Evolutionary conservation across 2,888 invertebrate genomes (phyloP).

Genomic region (Scaptomyza reducta): DNA sequence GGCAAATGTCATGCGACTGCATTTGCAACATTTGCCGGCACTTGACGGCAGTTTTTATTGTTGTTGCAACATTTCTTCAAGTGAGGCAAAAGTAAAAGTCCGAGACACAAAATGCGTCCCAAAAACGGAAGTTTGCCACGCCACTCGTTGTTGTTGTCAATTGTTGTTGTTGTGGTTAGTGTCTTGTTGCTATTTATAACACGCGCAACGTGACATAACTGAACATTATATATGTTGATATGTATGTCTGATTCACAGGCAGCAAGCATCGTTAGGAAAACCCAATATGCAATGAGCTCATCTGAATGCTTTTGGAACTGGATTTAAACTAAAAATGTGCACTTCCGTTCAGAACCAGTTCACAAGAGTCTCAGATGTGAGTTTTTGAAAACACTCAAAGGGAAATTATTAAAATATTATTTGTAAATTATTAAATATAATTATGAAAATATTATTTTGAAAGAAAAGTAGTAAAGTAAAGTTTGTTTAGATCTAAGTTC

Average conservation of each 20-base stretch:
- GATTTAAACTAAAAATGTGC: neutral
- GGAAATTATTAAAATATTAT: too few species aligned
- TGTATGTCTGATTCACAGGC: conserved; percentile 48
- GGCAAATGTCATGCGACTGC: conserved; percentile 71
- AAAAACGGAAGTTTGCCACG: conserved; percentile 62
- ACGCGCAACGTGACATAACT: conserved; percentile 51
- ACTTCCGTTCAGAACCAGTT: conserved; percentile 44
- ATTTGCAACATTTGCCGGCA: conserved; percentile 42
- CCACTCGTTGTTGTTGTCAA: conserved; percentile 18
- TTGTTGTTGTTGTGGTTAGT: conserved; percentile 25
- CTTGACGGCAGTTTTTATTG: neutral
- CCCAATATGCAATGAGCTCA: conserved; percentile 52
- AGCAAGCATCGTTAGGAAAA: conserved; percentile 53
- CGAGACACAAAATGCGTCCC: conserved; percentile 19
- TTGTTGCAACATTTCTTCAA: conserved; percentile 44
- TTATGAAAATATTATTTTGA: too few species aligned
- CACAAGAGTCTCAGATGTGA: neutral
- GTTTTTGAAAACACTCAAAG: neutral
- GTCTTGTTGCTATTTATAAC: conserved; percentile 42
- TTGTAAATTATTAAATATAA: too few species aligned
- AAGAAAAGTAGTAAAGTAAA: too few species aligned
- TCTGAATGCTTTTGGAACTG: conserved; percentile 17
- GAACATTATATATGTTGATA: conserved; percentile 6
- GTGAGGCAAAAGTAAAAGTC: conserved; percentile 69
- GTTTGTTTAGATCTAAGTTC: too few species aligned